Percentiles rank a stretch among this genome's conserved stretches.
Evolutionary conservation across 2,113 vertebrate genomes (phyloP).

Genomic region (Ptilonorhynchus violaceus): DNA sequence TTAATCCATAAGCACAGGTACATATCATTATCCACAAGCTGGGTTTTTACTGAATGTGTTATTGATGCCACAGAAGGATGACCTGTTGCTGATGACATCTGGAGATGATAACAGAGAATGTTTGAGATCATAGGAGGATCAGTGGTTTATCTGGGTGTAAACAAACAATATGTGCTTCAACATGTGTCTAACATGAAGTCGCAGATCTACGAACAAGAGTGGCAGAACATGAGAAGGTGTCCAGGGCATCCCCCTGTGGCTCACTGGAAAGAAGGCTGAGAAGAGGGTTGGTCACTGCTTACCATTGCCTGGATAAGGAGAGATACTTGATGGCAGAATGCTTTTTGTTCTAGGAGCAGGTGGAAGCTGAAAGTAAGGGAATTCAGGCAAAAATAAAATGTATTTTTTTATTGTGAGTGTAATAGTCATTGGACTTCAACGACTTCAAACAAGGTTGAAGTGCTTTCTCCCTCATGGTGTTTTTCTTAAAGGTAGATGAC

Average conservation of each 20-base stretch:
- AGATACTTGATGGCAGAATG: background rate
- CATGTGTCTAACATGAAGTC: rapidly evolving
- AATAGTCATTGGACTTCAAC: background rate
- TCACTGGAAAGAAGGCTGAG: background rate
- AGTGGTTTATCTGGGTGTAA: background rate
- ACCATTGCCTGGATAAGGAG: background rate
- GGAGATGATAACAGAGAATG: background rate
- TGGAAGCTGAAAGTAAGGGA: background rate
- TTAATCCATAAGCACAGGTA: background rate
- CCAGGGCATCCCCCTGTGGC: background rate
- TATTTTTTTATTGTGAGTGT: background rate
- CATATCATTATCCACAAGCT: background rate
- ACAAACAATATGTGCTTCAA: background rate
- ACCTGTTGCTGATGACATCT: background rate
- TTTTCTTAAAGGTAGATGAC: background rate
- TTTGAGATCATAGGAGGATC: background rate
- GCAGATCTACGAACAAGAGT: background rate
- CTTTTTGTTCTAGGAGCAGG: background rate
- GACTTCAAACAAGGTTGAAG: background rate
- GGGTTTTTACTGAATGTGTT: background rate
- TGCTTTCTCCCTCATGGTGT: background rate
- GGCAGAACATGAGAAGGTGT: background rate
- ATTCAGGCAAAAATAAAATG: background rate
- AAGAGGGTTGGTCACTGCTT: background rate
- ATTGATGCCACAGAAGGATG: background rate